phyloP scores from a whole-genome alignment of 1,140 invertebrate genomes.

The Drusus annulatus region DNA sequence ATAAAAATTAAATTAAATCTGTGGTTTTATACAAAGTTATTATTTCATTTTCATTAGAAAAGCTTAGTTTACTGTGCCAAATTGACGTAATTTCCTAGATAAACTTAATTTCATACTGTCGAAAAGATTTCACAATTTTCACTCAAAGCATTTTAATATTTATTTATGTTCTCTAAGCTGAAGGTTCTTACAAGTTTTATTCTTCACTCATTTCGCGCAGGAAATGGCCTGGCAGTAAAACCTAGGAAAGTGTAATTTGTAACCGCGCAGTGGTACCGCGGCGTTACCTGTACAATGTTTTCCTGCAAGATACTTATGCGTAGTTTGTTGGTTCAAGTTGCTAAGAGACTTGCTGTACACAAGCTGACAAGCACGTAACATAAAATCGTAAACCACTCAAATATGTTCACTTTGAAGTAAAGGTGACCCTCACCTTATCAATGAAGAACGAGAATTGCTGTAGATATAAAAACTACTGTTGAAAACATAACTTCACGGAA shows the following conservation, averaged over 20 bases:
- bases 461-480: no score
- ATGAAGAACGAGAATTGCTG: no score
- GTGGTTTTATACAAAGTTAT: no score
- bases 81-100: no score
- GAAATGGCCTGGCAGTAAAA: background rate
- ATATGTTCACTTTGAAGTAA: no score
- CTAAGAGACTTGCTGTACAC: background rate
- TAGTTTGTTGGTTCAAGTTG: background rate
- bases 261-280: background rate
- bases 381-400: no score
- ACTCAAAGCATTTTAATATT: background rate
- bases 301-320: conserved; percentile 16
- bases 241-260: conserved; percentile 16
- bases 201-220: conserved; percentile 7
- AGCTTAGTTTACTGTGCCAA: no score
- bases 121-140: background rate
- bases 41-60: no score
- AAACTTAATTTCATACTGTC: background rate
- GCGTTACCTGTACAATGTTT: conserved; percentile 7
- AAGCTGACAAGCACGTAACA: background rate
- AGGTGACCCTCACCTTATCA: no score
- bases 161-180: background rate
- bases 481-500: no score
- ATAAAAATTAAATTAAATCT: no score
- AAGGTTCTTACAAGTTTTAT: conserved; percentile 29